Conservation (phyloP, 1,140 invertebrate genomes). For the Octopus bimaculoides region DNA sequence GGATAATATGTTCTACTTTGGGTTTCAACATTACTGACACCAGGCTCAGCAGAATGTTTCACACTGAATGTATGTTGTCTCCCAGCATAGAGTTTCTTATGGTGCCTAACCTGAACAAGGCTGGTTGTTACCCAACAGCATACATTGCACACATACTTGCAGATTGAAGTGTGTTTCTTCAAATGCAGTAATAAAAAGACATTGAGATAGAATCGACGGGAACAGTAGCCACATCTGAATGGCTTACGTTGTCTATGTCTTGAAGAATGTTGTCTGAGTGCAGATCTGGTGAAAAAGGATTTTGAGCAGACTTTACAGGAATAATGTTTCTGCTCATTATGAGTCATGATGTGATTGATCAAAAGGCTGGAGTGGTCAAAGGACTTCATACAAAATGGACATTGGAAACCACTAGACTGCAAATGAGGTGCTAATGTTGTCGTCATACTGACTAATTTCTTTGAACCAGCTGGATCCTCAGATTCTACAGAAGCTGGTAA, state of each 20-base stretch:
- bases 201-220: background rate
- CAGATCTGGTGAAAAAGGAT: background rate
- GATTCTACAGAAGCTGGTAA: background rate
- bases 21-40: too few relatives aligned
- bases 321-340: background rate
- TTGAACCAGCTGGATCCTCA: too few relatives aligned
- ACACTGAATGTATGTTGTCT: too few relatives aligned
- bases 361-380: background rate
- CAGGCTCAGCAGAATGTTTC: too few relatives aligned
- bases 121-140: background rate
- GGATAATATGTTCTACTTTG: too few relatives aligned
- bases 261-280: background rate
- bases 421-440: too few relatives aligned
- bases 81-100: background rate
- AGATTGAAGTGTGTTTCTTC: background rate
- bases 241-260: background rate
- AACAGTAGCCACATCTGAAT: background rate
- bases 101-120: background rate
- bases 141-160: background rate
- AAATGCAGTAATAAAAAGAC: background rate
- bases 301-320: background rate
- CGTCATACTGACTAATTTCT: too few relatives aligned
- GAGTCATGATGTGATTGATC: background rate
- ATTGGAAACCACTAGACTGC: background rate
- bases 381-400: background rate